Conservation (phyloP, 2,113 vertebrate genomes). For the Pontoporia blainvillei region DNA sequence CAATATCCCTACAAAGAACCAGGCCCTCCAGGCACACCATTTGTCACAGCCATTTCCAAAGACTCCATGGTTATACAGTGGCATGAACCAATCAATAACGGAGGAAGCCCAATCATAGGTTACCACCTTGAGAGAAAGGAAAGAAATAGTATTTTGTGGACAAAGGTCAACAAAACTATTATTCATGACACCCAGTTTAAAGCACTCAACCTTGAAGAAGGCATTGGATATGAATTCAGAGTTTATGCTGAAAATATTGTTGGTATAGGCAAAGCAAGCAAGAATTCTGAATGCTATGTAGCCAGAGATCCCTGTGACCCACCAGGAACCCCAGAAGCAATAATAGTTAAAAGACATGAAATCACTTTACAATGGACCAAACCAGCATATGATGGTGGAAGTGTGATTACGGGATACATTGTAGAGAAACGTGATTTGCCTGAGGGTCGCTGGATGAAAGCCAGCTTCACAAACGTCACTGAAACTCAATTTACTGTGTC, state of each 20-base stretch:
- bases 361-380: constrained; percentile 96
- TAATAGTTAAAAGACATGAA: constrained; percentile 91
- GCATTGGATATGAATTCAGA: constrained; percentile 96
- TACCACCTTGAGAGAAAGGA: constrained; percentile 98
- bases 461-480: constrained; percentile 96
- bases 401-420: constrained; percentile 94
- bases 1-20: constrained; percentile 98
- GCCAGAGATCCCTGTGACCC: constrained; percentile 97
- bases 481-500: constrained; percentile 96
- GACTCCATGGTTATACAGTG: constrained; percentile 95
- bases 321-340: constrained; percentile 93
- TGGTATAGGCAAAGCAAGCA: constrained; percentile 94
- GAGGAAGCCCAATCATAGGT: constrained; percentile 92
- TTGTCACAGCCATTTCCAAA: constrained; percentile 88
- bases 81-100: constrained; percentile 95
- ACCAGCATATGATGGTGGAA: constrained; percentile 97
- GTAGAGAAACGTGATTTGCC: constrained; percentile 98
- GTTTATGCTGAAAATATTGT: constrained; percentile 98
- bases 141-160: constrained; percentile 97
- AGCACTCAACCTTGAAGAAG: constrained; percentile 93
- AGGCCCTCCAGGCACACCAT: constrained; percentile 97
- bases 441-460: constrained; percentile 97
- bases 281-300: constrained; percentile 94
- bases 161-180: constrained; percentile 94
- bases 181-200: constrained; percentile 94